Base-by-base conservation (phyloP, 2,113 vertebrate species). In the Gasterosteus nipponicus region DNA sequence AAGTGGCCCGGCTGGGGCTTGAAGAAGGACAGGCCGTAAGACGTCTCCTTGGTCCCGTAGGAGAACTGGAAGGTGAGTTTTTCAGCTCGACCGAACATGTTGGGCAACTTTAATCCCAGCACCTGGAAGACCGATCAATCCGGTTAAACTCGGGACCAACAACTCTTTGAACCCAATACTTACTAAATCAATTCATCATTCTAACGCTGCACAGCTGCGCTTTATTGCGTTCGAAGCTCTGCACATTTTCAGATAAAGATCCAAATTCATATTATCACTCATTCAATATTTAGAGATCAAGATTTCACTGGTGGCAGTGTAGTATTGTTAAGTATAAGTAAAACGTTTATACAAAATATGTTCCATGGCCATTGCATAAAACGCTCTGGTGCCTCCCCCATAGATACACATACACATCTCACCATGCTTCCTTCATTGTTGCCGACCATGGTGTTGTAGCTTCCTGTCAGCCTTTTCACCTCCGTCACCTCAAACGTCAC, bases 341-440 rank as follows among this genome's bases (percentile, higher is more conserved):
- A 10, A 41, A 7, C 2, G 39, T 41, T 41, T 41, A 10, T 10
- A 41, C 39, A 41, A 41, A 41, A 10, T 41, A 41, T 10, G 10
- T 44, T 44, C 41, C 60, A 26, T 26, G 7, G 60, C n/a, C 1
- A 19, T 62, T 6, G 22, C 16, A 16, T 31, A 33, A 57, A 33
- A 58, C 15, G 9, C 15, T 35, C n/a, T 31, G 3, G 1, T n/a
- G n/a, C 60, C 14, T 10, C 6, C 26, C 7, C 10, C 14, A 7
- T 6, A 31, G 29, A 26, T 26, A 26, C 15, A 19, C 29, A 2
- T 35, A 29, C 10, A 56, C 1, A 47, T 77, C 94, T 89, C 93
- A 99, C 98, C 98, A 99, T 99, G 70, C 97, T 99, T 81, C 97
- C 98, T 91, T 99, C 98, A 0, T 99, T 99, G 93, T 99, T 99